Conservation (phyloP, 1,140 invertebrate genomes). For the Panagrolaimus sp. region DNA sequence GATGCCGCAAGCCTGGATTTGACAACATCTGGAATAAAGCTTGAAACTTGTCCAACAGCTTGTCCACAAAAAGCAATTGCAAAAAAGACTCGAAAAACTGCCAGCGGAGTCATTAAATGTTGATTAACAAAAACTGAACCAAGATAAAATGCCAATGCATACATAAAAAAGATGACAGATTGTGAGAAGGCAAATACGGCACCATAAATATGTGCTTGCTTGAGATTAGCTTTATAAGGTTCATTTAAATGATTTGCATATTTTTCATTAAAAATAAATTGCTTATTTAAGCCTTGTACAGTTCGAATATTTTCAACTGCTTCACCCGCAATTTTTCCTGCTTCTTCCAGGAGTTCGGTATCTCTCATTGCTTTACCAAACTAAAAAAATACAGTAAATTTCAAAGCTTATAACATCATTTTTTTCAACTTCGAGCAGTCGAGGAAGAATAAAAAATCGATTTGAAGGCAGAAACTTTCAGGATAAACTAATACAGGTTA, state of each 20-base stretch:
- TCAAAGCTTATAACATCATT: conserved; percentile 4
- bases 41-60: conserved; percentile 60
- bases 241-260: conserved; percentile 46
- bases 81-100: conserved; percentile 61
- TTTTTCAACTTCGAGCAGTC: too few species aligned
- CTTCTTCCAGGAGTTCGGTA: conserved; percentile 62
- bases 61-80: conserved; percentile 59
- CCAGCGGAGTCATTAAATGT: conserved; percentile 57
- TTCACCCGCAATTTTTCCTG: conserved; percentile 62
- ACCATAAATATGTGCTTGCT: conserved; percentile 55
- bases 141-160: conserved; percentile 64
- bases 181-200: conserved; percentile 60
- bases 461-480: too few species aligned
- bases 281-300: conserved; percentile 55
- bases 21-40: conserved; percentile 62
- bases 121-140: conserved; percentile 61
- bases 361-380: conserved; percentile 62
- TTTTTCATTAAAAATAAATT: conserved; percentile 54
- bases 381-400: conserved; percentile 29
- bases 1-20: conserved; percentile 61
- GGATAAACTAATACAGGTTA: too few species aligned
- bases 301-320: conserved; percentile 59
- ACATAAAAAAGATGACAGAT: conserved; percentile 63
- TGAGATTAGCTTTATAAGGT: conserved; percentile 53
- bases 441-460: too few species aligned